These are phyloP conservation scores for Gasterosteus aculeatus DNA, from an alignment of 2,113 vertebrate species.

Conservation along the genomic window DNA sequence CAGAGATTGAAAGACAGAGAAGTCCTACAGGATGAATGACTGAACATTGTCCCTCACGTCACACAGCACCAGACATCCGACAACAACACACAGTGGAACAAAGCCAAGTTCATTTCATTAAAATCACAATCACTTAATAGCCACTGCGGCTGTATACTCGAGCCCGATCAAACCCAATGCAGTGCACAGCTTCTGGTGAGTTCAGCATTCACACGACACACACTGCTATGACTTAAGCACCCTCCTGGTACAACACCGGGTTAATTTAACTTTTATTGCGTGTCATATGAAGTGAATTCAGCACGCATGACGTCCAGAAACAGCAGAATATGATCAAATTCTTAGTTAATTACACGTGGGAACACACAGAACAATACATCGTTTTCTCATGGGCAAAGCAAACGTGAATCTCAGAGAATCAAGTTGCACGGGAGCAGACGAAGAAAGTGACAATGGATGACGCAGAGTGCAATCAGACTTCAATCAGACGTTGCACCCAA, in stretches of 20 bases:
- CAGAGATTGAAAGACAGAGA: slow-evolving; percentile 14
- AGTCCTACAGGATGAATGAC: slow-evolving; percentile 1
- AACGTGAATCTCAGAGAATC: slow-evolving; percentile 18
- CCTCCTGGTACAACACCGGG: background rate
- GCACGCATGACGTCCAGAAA: slow-evolving; percentile 2
- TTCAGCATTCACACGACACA: slow-evolving; percentile 32
- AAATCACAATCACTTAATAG: slow-evolving; percentile 22
- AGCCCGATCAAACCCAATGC: slow-evolving; percentile 19
- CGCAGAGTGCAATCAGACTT: background rate
- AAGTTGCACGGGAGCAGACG: background rate
- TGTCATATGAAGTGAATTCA: slow-evolving; percentile 34
- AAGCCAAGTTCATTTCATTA: slow-evolving; percentile 5
- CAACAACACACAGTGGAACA: slow-evolving; percentile 18
- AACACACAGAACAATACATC: background rate
- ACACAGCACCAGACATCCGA: slow-evolving; percentile 22
- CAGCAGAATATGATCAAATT: slow-evolving; percentile 25
- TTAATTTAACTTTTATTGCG: slow-evolving; percentile 2
- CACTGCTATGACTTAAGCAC: slow-evolving; percentile 1
- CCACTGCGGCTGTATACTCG: background rate
- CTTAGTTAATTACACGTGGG: slow-evolving; percentile 23
- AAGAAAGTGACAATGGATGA: background rate
- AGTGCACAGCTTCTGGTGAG: slow-evolving; percentile 27
- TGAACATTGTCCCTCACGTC: background rate
- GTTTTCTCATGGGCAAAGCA: background rate
- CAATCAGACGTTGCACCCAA: background rate